These are phyloP conservation scores for Xylocampa areola DNA, from an alignment of 2,888 invertebrate species.

Conservation along the genomic window DNA sequence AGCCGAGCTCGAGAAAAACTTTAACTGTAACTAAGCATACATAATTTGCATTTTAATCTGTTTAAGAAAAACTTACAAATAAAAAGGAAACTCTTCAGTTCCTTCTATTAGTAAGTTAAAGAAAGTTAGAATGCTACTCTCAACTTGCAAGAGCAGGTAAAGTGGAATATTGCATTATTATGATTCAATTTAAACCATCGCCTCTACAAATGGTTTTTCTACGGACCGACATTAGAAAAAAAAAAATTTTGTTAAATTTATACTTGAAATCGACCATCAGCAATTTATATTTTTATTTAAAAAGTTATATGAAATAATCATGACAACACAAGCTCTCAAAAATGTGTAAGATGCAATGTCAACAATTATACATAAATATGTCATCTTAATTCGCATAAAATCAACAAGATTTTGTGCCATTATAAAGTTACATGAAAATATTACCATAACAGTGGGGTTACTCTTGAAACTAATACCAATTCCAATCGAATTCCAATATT, in stretches of 20 bases:
- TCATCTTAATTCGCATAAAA: too few species aligned
- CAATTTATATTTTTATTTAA: too few species aligned
- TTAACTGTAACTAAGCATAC: constrained; percentile 23
- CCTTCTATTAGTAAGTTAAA: constrained; percentile 28
- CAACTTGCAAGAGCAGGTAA: constrained; percentile 33
- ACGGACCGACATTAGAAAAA: constrained; percentile 7
- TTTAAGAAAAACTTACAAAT: constrained; percentile 28
- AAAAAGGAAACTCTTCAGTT: constrained; percentile 40
- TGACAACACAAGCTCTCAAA: too few species aligned
- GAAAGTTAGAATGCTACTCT: constrained; percentile 44
- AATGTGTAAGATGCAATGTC: too few species aligned
- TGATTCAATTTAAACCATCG: constrained; percentile 44
- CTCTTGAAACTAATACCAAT: too few species aligned
- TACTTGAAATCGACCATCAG: background rate
- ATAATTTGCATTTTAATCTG: constrained; percentile 45
- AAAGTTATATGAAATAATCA: too few species aligned
- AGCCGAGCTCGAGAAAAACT: constrained; percentile 8
- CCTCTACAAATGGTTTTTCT: constrained; percentile 37
- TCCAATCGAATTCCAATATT: too few species aligned
- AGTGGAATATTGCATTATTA: constrained; percentile 46
- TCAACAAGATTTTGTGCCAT: too few species aligned
- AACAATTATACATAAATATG: too few species aligned
- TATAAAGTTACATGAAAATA: too few species aligned
- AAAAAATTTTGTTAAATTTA: background rate
- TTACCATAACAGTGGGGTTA: too few species aligned